Base-by-base conservation (phyloP, 2,797 vertebrate species). In the Geotrypetes seraphini region DNA sequence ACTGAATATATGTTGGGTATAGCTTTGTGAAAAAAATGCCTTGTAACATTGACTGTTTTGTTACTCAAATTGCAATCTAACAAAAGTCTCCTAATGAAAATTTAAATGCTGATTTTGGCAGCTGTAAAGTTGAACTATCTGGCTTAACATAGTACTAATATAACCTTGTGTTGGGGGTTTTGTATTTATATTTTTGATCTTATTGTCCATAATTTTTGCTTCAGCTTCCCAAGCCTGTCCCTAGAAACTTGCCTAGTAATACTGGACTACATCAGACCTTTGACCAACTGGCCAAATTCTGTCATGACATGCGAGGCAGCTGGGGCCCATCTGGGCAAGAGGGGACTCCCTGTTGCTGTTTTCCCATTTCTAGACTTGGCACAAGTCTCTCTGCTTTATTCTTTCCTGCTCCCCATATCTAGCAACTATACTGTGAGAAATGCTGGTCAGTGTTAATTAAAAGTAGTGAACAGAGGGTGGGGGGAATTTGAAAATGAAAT, bases 231-330 rank as follows among this genome's bases (percentile, higher is more conserved):
- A 66, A 60, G 63, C 33, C 39, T 63, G 21, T 69, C 47, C 62
- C 52, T 69, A 54, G 49, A 73, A 57, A 63, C 53, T 73, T 57
- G 36, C 42, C 28, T 6, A 47, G 37, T 53, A 41, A 12, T 48
- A 31, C 59, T 70, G 68, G 67, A 64, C 69, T 51, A 43, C 71
- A 67, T 80, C 69, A 80, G 73, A 79, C 68, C 69, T 73, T 73
- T 80, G 79, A 81, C 64, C 73, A 77, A 66, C 68, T 70, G 70
- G 74, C 68, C 43, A 53, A 47, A 66, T 63, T 77, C 60, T 77
- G 71, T 80, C 61, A 70, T 58, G 65, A 73, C 53, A 67, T 36
- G 63, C 55, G 53, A 78, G 71, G 63, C 60, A 66, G 17, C 64
- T 52, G 36, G n/a, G 27, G 60, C 62, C 51, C 65, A 1, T 30